Percentiles rank a stretch among this genome's conserved stretches.
Evolutionary conservation across 2,888 invertebrate species (phyloP).

Genomic region (Campaea margaritaria): DNA sequence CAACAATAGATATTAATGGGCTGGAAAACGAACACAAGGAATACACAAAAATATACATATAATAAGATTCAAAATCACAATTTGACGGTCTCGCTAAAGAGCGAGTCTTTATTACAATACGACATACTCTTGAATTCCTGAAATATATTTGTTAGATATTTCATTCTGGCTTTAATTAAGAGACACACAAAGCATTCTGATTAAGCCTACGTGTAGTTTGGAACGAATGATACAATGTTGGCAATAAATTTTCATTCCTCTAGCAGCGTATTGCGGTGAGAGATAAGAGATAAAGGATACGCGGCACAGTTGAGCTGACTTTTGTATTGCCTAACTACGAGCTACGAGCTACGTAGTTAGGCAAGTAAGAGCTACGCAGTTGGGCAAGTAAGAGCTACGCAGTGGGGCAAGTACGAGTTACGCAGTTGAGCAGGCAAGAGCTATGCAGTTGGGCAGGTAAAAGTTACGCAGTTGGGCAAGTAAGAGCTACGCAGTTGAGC

Average conservation of each 20-base stretch:
- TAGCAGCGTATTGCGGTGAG: conserved; percentile 2
- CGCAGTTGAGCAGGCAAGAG: too few relatives aligned
- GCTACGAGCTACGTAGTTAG: too few relatives aligned
- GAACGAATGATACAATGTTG: conserved; percentile 32
- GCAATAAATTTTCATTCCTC: conserved; percentile 39
- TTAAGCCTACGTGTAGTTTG: conserved; percentile 33
- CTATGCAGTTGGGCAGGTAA: too few relatives aligned
- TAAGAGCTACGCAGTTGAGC: too few relatives aligned
- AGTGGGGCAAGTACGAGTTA: too few relatives aligned
- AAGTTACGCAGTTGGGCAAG: too few relatives aligned
- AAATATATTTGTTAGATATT: conserved; percentile 17
- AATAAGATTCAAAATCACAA: not conserved
- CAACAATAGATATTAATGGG: too few relatives aligned
- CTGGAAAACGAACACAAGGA: too few relatives aligned
- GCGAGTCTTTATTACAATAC: not conserved
- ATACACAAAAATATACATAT: not conserved
- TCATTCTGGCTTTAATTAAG: conserved; percentile 34
- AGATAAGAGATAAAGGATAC: conserved; percentile 8
- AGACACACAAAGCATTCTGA: conserved; percentile 29
- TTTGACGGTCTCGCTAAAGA: not conserved
- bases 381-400: too few relatives aligned
- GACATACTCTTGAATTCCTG: conserved; percentile 5
- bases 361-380: too few relatives aligned
- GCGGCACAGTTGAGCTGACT: conserved; percentile 7
- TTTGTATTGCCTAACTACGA: not conserved